A percentile compares a stretch with the other conserved stretches of the same genome.
Evolutionary conservation across 1,140 invertebrate genomes (phyloP).

Genomic region (Lepidurus arcticus): DNA sequence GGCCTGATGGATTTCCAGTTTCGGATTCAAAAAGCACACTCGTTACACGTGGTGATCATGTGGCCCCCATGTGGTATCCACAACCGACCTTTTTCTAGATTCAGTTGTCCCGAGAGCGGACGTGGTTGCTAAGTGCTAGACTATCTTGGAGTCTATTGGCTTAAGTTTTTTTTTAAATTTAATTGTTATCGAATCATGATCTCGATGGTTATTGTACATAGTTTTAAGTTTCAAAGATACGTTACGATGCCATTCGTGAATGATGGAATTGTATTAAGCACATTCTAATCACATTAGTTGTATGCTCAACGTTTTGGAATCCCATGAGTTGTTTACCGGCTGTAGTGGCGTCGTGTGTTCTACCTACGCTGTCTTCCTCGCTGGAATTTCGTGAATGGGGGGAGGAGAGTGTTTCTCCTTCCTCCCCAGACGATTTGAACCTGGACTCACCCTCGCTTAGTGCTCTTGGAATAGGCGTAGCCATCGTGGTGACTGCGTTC

Average conservation of each 20-base stretch:
- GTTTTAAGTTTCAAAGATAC: no score
- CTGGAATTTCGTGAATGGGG: neutral
- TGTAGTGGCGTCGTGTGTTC: neutral
- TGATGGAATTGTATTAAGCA: no score
- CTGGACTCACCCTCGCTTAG: neutral
- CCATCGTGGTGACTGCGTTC: neutral
- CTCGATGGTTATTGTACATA: no score
- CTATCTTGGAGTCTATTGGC: neutral
- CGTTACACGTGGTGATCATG: slow-evolving; percentile 3
- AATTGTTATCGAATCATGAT: no score
- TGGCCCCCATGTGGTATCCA: neutral
- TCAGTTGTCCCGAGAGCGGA: neutral
- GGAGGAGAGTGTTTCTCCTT: neutral
- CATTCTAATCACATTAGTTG: no score
- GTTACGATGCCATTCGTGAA: no score
- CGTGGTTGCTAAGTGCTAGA: neutral
- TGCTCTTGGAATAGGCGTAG: neutral
- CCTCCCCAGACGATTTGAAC: neutral
- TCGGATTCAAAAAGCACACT: neutral
- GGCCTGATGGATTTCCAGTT: neutral
- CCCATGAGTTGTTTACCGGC: neutral
- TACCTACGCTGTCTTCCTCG: neutral
- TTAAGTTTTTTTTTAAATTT: no score
- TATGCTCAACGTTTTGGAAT: no score
- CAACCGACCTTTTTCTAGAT: neutral